These are phyloP conservation scores for Brassicogethes aeneus DNA, from an alignment of 2,888 invertebrate species.

Conservation along the genomic window DNA sequence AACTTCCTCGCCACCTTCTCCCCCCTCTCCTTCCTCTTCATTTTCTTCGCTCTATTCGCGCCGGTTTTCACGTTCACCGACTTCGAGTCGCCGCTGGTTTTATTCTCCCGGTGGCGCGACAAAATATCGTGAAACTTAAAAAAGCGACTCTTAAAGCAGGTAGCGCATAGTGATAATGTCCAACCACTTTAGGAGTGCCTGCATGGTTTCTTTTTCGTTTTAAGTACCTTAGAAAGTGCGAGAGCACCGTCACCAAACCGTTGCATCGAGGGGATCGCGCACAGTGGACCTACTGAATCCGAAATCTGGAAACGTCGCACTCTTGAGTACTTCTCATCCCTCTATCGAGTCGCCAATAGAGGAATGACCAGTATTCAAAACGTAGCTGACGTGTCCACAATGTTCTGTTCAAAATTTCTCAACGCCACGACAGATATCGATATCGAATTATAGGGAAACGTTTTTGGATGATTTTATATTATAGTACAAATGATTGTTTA, in stretches of 20 bases:
- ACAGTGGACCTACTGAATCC: too few species aligned
- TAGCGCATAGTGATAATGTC: constrained; percentile 31
- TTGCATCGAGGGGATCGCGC: too few species aligned
- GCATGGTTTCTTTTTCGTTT: constrained; percentile 15
- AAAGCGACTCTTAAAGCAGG: constrained; percentile 28
- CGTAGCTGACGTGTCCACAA: too few species aligned
- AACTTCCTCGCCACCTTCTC: not conserved
- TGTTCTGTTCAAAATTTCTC: too few species aligned
- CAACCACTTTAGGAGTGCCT: constrained; percentile 22
- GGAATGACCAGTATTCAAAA: too few species aligned
- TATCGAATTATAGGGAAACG: too few species aligned
- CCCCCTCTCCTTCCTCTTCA: constrained; percentile 24
- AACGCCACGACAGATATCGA: too few species aligned
- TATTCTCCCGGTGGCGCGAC: constrained; percentile 56
- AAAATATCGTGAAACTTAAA: constrained; percentile 52
- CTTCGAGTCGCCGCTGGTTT: constrained; percentile 45
- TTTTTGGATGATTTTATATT: too few species aligned
- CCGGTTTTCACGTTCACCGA: constrained; percentile 32
- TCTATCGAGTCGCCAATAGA: too few species aligned
- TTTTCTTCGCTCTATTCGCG: constrained; percentile 25
- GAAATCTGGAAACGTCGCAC: too few species aligned
- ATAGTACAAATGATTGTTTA: too few species aligned
- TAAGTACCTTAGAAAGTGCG: not conserved
- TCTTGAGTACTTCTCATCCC: too few species aligned
- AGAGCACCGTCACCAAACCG: not conserved